These are phyloP conservation scores for Agriopis leucophaearia DNA, from an alignment of 2,888 invertebrate species.

Conservation along the genomic window DNA sequence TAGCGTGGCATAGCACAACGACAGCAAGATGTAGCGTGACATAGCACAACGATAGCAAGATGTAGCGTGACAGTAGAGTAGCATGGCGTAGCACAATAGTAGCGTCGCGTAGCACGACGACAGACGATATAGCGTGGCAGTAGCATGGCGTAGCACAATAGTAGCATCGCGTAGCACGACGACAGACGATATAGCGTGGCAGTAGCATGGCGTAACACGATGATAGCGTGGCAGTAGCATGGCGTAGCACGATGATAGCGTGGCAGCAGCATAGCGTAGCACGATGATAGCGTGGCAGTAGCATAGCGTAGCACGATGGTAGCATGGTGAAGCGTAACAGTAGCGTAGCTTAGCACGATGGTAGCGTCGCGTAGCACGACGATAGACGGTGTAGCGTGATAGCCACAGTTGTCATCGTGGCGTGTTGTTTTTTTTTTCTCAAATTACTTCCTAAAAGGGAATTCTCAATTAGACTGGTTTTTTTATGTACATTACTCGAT, in stretches of 20 bases:
- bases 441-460: too few relatives aligned
- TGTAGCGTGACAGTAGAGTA: too few relatives aligned
- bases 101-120: too few relatives aligned
- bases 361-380: background rate
- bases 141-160: background rate
- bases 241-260: background rate
- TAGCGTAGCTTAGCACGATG: background rate
- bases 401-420: too few relatives aligned
- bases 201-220: background rate
- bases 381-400: too few relatives aligned
- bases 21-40: too few relatives aligned
- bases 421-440: too few relatives aligned
- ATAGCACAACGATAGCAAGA: too few relatives aligned
- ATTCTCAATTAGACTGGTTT: too few relatives aligned
- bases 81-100: too few relatives aligned
- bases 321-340: background rate
- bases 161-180: background rate
- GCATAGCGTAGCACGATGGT: background rate
- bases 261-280: background rate
- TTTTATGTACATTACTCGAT: too few relatives aligned
- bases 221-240: background rate
- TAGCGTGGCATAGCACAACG: background rate
- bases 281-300: background rate
- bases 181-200: background rate
- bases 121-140: background rate